Conservation (phyloP, 2,113 vertebrate genomes). For the Cyprinodon brontotheroides region DNA sequence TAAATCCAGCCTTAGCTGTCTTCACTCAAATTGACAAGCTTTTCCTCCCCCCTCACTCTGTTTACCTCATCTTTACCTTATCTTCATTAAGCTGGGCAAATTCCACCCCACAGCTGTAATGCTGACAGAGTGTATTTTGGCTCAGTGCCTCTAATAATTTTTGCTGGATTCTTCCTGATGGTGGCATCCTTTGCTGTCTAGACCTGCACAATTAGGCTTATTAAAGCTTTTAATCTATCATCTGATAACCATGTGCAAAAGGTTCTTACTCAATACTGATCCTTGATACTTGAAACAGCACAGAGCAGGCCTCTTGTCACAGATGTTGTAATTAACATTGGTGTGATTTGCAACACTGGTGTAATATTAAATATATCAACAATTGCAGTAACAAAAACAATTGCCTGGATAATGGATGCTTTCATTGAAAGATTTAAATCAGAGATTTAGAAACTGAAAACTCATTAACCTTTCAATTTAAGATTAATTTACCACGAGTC, state of each 20-base stretch:
- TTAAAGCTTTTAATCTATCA: not conserved
- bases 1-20: not conserved
- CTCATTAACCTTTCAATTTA: too few species aligned
- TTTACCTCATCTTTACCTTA: not conserved
- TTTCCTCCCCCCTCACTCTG: not conserved
- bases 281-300: not conserved
- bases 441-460: too few species aligned
- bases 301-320: not conserved
- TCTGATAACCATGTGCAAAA: not conserved
- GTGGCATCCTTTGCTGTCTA: not conserved
- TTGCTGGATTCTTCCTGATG: not conserved
- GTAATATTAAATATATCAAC: too few species aligned
- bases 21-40: not conserved
- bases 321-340: too few species aligned
- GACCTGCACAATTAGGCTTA: not conserved
- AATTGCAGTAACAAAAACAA: too few species aligned
- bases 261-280: not conserved
- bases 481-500: too few species aligned
- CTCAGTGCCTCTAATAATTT: not conserved
- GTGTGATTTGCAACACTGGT: too few species aligned
- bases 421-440: too few species aligned
- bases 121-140: not conserved
- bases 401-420: too few species aligned
- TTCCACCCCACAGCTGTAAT: conserved; percentile 17
- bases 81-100: not conserved